Percentiles rank a stretch among this genome's conserved stretches.
Conservation (phyloP, 2,888 invertebrate genomes). For the Nemotelus pantherinus region DNA sequence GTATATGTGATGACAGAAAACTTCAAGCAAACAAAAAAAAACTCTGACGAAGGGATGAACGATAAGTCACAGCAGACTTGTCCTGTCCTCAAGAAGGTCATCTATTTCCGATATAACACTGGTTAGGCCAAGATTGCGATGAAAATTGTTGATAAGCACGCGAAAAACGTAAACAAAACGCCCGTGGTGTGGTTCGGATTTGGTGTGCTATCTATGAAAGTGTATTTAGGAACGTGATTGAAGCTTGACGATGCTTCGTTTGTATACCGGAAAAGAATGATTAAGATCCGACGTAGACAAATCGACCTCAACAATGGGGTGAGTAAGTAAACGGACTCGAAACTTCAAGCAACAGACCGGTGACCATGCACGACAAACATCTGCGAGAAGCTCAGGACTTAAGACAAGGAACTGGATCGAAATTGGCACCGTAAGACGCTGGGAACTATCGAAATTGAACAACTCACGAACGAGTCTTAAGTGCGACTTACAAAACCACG, state of each 20-base stretch:
- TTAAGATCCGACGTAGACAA: too few relatives aligned
- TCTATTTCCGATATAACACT: not conserved
- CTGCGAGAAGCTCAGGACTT: not conserved
- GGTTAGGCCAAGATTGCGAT: too few relatives aligned
- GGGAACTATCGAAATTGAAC: not conserved
- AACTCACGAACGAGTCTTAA: constrained; percentile 21
- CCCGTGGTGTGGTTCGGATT: not conserved
- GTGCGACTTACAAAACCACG: constrained; percentile 25
- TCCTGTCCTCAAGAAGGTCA: not conserved
- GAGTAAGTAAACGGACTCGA: too few relatives aligned
- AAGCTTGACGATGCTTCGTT: not conserved
- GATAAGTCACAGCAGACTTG: constrained; percentile 2
- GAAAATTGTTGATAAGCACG: not conserved
- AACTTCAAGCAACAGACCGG: not conserved
- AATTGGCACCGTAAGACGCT: not conserved
- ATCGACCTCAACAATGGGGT: too few relatives aligned
- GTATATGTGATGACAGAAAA: not conserved
- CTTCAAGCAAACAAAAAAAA: constrained; percentile 2
- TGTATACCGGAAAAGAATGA: too few relatives aligned
- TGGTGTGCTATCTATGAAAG: too few relatives aligned
- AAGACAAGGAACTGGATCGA: not conserved
- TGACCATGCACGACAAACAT: not conserved
- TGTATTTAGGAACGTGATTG: not conserved
- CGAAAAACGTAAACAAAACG: constrained; percentile 28
- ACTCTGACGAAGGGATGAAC: not conserved